A percentile compares a stretch with the other conserved stretches of the same genome.
These are phyloP conservation scores for Jordanella pulchra DNA, from an alignment of 2,797 vertebrate species.

Conservation along the genomic window DNA sequence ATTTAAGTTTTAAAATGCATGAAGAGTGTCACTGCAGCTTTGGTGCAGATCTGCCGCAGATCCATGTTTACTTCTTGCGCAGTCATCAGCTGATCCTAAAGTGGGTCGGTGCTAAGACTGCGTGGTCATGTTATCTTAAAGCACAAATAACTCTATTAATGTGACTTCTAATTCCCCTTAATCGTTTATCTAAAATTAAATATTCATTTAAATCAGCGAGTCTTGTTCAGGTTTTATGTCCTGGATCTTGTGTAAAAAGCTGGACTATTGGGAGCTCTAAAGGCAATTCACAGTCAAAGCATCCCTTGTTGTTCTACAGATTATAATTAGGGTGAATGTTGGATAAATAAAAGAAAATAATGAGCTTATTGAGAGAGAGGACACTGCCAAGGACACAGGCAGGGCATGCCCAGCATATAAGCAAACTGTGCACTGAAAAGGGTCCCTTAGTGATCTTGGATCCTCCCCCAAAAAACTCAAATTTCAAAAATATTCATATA, in stretches of 20 bases:
- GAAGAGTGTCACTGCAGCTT: constrained; percentile 24
- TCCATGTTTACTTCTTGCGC: constrained; percentile 56
- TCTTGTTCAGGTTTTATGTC: not conserved
- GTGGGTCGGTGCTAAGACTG: constrained; percentile 54
- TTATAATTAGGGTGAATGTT: constrained; percentile 3
- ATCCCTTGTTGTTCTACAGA: constrained; percentile 32
- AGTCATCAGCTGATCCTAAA: constrained; percentile 50
- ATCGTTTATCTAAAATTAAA: not conserved
- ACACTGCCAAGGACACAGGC: not conserved
- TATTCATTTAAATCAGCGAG: not conserved
- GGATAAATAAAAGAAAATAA: not conserved
- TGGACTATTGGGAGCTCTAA: not conserved
- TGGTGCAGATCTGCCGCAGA: constrained; percentile 64
- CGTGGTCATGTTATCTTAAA: constrained; percentile 59
- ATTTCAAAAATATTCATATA: no score
- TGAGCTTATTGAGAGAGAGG: constrained; percentile 5
- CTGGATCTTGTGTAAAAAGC: not conserved
- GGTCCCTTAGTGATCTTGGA: not conserved
- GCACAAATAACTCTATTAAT: not conserved
- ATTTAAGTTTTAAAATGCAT: constrained; percentile 4
- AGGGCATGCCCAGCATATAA: not conserved
- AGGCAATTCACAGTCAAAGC: constrained; percentile 4
- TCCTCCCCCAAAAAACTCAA: not conserved
- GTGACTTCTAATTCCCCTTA: no score
- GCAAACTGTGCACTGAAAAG: not conserved